phyloP scores from a whole-genome alignment of 1,140 invertebrate species.

The Drosophila pectinifera region DNA sequence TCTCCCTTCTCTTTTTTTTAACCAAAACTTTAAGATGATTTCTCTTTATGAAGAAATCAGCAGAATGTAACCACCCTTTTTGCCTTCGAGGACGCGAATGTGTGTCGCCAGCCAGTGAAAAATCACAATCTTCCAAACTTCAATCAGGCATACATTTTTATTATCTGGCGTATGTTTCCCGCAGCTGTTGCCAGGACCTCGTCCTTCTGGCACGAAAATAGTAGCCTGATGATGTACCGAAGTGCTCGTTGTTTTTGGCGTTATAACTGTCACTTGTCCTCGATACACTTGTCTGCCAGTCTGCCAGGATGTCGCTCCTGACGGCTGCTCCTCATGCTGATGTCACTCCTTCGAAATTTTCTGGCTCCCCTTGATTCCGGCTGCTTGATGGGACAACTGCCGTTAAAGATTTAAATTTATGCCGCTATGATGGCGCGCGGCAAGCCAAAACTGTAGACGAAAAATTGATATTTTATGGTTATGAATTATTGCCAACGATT shows the following conservation, averaged over 20 bases:
- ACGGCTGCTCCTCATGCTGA: slow-evolving; percentile 23
- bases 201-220: slow-evolving; percentile 21
- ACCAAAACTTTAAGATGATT: slow-evolving; percentile 21
- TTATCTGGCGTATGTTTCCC: slow-evolving; percentile 57
- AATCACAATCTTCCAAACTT: slow-evolving; percentile 61
- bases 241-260: slow-evolving; percentile 48
- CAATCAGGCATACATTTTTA: slow-evolving; percentile 81
- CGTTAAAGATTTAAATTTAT: slow-evolving; percentile 70
- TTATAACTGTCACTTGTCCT: slow-evolving; percentile 64
- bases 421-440: slow-evolving; percentile 51
- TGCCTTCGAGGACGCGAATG: not conserved
- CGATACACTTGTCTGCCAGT: slow-evolving; percentile 67
- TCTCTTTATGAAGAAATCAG: slow-evolving; percentile 64
- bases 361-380: slow-evolving; percentile 18
- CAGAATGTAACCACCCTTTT: slow-evolving; percentile 28
- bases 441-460: slow-evolving; percentile 56
- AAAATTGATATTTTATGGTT: slow-evolving; percentile 83
- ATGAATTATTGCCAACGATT: slow-evolving; percentile 79
- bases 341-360: slow-evolving; percentile 40
- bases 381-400: slow-evolving; percentile 14
- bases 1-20: not conserved
- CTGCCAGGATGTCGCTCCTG: slow-evolving; percentile 24
- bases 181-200: slow-evolving; percentile 30
- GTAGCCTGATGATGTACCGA: slow-evolving; percentile 39
- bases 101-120: slow-evolving; percentile 37